Percentiles rank a stretch among this genome's conserved stretches.
Evolutionary conservation across 2,888 invertebrate genomes (phyloP).

Genomic region (Leucophenga montana): DNA sequence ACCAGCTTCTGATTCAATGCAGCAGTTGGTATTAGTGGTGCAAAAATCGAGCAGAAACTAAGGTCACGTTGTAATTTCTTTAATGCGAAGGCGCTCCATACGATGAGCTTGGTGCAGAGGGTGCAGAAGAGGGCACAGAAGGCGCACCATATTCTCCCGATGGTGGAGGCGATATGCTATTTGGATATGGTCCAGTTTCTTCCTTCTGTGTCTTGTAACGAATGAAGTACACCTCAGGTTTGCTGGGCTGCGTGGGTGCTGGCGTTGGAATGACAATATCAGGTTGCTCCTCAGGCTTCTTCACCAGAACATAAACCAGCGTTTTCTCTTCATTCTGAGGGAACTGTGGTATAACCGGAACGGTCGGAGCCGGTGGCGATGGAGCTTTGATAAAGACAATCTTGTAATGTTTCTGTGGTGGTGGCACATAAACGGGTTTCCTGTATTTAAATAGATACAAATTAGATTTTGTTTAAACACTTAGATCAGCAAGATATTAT

Average conservation of each 20-base stretch:
- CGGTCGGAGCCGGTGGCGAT: constrained; percentile 78
- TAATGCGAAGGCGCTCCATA: constrained; percentile 71
- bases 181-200: constrained; percentile 71
- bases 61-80: not conserved
- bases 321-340: constrained; percentile 85
- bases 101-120: constrained; percentile 70
- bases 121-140: constrained; percentile 59
- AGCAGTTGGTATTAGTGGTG: not conserved
- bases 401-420: constrained; percentile 86
- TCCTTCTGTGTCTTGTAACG: constrained; percentile 81
- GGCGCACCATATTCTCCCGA: constrained; percentile 72
- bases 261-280: constrained; percentile 81
- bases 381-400: constrained; percentile 86
- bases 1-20: not conserved
- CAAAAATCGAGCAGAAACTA: not conserved
- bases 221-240: constrained; percentile 84
- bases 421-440: constrained; percentile 75
- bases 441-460: constrained; percentile 55
- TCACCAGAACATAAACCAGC: constrained; percentile 82
- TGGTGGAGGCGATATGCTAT: constrained; percentile 69
- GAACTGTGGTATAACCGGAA: constrained; percentile 77
- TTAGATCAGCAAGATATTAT: too few relatives aligned
- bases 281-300: constrained; percentile 83
- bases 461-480: too few relatives aligned
- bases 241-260: constrained; percentile 82